These are phyloP conservation scores for Orthosia gracilis DNA, from an alignment of 2,888 invertebrate genomes.

Conservation along the genomic window DNA sequence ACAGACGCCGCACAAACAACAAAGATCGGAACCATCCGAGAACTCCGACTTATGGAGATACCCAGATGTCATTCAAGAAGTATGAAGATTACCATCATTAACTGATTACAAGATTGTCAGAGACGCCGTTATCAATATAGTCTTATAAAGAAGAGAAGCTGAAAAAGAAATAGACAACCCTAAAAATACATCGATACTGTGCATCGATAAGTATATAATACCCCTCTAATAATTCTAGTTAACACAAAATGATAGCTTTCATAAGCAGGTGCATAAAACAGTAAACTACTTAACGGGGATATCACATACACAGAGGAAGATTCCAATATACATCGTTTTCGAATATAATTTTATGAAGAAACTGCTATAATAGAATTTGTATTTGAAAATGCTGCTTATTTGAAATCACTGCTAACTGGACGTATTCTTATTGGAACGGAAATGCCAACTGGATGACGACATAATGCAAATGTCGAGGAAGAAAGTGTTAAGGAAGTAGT, in stretches of 20 bases:
- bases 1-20: too few relatives aligned
- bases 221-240: conserved; percentile 53
- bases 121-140: not conserved
- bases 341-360: conserved; percentile 32
- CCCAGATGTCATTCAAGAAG: not conserved
- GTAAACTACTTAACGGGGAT: conserved; percentile 39
- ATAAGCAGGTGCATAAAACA: conserved; percentile 49
- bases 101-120: not conserved
- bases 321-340: conserved; percentile 30
- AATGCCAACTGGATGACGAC: not conserved
- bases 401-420: conserved; percentile 13
- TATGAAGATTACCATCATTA: not conserved
- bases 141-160: not conserved
- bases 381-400: conserved; percentile 18
- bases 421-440: conserved; percentile 20
- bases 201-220: conserved; percentile 31
- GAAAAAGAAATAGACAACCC: not conserved
- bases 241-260: conserved; percentile 55
- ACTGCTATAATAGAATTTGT: conserved; percentile 24
- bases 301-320: conserved; percentile 14
- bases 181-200: not conserved
- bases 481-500: not conserved
- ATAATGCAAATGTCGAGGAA: not conserved
- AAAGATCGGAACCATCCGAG: too few relatives aligned
- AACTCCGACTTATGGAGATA: too few relatives aligned